These are phyloP conservation scores for Hydrotaea cyrtoneurina DNA, from an alignment of 2,888 invertebrate species.

Conservation along the genomic window DNA sequence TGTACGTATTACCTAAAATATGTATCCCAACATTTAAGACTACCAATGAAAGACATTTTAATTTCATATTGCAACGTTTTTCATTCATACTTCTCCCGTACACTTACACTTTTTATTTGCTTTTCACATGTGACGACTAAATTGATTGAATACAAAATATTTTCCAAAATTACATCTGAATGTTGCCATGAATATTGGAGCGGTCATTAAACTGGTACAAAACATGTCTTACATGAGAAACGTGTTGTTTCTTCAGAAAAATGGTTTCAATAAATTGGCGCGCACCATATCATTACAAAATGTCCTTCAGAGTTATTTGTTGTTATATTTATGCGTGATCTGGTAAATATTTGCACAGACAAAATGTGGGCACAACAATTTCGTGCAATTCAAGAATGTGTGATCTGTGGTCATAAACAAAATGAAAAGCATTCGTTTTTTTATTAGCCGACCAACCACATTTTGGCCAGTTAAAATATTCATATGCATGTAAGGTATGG, in stretches of 20 bases:
- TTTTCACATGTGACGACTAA: too few relatives aligned
- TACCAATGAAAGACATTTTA: too few relatives aligned
- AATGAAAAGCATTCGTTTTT: background rate
- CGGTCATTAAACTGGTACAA: slow-evolving; percentile 2
- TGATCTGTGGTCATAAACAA: background rate
- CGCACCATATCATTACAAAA: background rate
- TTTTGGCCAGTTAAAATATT: background rate
- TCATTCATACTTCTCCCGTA: too few relatives aligned
- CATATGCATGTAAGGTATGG: background rate
- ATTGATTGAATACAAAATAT: too few relatives aligned
- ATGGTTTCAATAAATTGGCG: background rate
- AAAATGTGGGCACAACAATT: background rate
- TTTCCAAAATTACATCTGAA: slow-evolving; percentile 25
- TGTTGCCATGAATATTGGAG: slow-evolving; percentile 6
- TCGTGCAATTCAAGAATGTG: background rate
- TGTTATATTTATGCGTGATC: slow-evolving; percentile 15
- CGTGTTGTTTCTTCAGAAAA: background rate
- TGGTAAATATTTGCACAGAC: background rate
- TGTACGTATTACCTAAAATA: too few relatives aligned
- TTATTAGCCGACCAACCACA: background rate
- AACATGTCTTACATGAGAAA: background rate
- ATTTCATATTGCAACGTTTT: too few relatives aligned
- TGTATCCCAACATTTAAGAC: too few relatives aligned
- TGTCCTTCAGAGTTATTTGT: slow-evolving; percentile 19
- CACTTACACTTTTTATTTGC: too few relatives aligned